A percentile compares a stretch with the other conserved stretches of the same genome.
These are phyloP conservation scores for human (Homo sapiens) DNA, from an alignment of 2,113 vertebrate species.

Conservation along the genomic window DNA sequence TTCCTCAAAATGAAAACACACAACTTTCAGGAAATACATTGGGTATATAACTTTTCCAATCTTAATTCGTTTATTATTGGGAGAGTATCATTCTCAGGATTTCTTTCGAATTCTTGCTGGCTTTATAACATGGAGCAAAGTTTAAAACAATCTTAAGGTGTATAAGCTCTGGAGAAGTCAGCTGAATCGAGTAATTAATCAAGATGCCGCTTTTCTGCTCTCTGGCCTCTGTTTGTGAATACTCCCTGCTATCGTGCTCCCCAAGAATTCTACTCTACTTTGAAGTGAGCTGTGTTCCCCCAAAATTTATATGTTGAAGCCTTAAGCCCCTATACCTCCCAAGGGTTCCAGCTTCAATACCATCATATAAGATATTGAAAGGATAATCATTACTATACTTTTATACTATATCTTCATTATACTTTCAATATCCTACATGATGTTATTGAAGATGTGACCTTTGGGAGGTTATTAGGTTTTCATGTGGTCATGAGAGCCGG, in stretches of 20 bases:
- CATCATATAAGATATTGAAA: too few relatives aligned
- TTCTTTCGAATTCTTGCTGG: not conserved
- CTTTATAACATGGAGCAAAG: not conserved
- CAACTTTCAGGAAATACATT: not conserved
- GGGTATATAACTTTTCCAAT: not conserved
- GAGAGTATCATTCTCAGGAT: not conserved
- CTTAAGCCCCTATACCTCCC: not conserved
- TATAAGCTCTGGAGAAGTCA: not conserved
- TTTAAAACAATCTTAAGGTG: not conserved
- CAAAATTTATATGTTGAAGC: not conserved
- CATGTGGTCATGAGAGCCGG: not conserved
- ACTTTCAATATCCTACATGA: too few relatives aligned
- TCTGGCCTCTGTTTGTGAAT: not conserved
- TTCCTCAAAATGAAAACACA: not conserved
- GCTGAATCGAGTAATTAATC: not conserved
- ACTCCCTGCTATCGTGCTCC: accelerated
- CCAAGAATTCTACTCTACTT: not conserved
- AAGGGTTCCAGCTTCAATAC: too few relatives aligned
- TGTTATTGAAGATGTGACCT: not conserved
- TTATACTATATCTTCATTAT: too few relatives aligned
- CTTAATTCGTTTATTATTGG: not conserved
- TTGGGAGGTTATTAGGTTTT: not conserved
- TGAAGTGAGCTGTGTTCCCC: not conserved
- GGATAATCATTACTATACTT: too few relatives aligned
- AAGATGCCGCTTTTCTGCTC: not conserved